Evolutionary conservation across 2,888 invertebrate species (phyloP), one percentile per base, ranked within the genome.

Genomic region (Chrysolina haemoptera): DNA sequence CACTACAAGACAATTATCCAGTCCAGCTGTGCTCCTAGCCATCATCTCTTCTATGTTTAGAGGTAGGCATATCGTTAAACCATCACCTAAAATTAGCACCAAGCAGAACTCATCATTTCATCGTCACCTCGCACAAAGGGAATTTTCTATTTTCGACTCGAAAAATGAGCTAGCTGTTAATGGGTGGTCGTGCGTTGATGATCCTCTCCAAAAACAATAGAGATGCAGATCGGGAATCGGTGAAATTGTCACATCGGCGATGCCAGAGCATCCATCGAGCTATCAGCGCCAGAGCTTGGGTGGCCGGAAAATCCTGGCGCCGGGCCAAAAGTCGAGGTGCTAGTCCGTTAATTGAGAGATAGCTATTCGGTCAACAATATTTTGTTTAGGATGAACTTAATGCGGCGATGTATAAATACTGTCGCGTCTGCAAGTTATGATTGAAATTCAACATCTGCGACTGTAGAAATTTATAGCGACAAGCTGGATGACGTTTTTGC

Each of bases 311-410:
- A n/a, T 12, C 81, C 50, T 71, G 74, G 74, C 64, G 5, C 1
- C 4, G 4, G 8, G 68, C 74, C 74, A 74, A 79, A 78, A 79
- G 79, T 82, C 83, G 82, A 78, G 83, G 80, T 79, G 80, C 81
- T 81, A 65, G 80, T 75, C 77, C 80, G 85, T 84, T 86, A 86
- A 86, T 87, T 87, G 86, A 87, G 86, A 86, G 85, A 86, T 86
- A 82, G 86, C 83, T 82, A 83, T 86, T 86, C 82, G 85, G 85
- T 84, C 82, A 83, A 83, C 84, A 82, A 84, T 84, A 84, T 85
- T 85, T 83, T 82, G 82, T 81, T 82, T 82, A 82, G 81, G 84
- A 83, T 83, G 83, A 83, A 82, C 83, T 83, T 84, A 84, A 85
- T 85, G 84, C 82, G 83, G 82, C 81, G 82, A 85, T 82, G 84